Base-by-base conservation (phyloP, 2,888 invertebrate genomes). In the Eutolmus rufibarbis region DNA sequence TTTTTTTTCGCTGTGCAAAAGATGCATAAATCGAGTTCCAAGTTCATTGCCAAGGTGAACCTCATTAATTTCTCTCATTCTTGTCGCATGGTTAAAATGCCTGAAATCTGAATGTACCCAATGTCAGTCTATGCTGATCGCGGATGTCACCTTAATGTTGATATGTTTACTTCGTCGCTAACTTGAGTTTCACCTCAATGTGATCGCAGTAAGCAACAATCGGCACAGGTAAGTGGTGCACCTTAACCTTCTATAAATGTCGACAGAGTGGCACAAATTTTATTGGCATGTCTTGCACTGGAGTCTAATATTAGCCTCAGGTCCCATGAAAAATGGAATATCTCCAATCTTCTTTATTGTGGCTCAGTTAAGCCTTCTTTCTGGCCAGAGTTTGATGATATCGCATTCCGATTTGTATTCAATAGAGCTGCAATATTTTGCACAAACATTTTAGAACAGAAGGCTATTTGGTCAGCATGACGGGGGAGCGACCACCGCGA, bases 41-140 rank as follows among this genome's bases (percentile, higher is more conserved):
- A 66, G 79, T 51, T 79, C 79, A 79, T 51, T 79, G 79, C 12
- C 79, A 79, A 79, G 79, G 79, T 51, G 19, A 79, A 14, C 79
- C n/a, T 5, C 56, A 31, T n/a, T 51, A 79, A 79, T 79, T 14
- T 66, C 28, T 9, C 28, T 66, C 28, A 66, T 23, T 23, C 8
- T 66, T 19, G 66, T 66, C 66, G 66, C 23, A 66, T 57, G 8
- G 4, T 66, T 66, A 9, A 28, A 23, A 12, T 66, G 23, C 3
- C 66, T 12, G 23, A 66, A 66, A 66, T 66, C 28, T 66, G 28
- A 66, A 66, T 28, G 66, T 66, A 66, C 23, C 12, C 66, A 66
- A 66, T 66, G 66, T 14, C 66, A 66, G 28, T 66, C 28, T 66
- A 66, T 66, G 66, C 28, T 66, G 66, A 66, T n/a, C 66, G 28